Percentiles rank a stretch among this genome's conserved stretches.
These are phyloP conservation scores for Mesoclemmys tuberculata DNA, from an alignment of 2,113 vertebrate species.

Conservation along the genomic window DNA sequence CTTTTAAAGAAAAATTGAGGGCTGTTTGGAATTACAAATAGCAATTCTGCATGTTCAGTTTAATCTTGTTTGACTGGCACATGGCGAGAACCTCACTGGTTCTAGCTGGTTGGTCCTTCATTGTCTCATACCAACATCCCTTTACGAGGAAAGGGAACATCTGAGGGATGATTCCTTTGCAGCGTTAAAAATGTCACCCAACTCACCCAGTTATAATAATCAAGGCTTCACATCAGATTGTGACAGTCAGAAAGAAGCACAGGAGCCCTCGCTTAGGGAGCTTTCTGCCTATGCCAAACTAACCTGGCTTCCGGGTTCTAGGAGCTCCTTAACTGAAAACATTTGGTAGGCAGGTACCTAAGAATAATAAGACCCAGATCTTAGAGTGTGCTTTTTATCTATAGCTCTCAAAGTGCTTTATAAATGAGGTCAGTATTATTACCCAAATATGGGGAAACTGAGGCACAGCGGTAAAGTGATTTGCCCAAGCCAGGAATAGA, in stretches of 20 bases:
- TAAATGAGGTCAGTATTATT: neutral
- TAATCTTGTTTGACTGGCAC: neutral
- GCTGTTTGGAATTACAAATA: conserved; percentile 12
- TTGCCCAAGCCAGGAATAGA: neutral
- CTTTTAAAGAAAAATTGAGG: conserved; percentile 27
- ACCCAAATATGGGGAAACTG: neutral
- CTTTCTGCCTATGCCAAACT: neutral
- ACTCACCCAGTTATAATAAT: fast-evolving
- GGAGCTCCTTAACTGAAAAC: neutral
- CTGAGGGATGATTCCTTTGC: fast-evolving
- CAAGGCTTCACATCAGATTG: fast-evolving
- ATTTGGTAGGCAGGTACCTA: neutral
- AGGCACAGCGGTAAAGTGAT: neutral
- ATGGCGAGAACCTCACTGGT: fast-evolving
- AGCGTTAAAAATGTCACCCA: fast-evolving
- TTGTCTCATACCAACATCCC: neutral
- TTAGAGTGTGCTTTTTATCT: neutral
- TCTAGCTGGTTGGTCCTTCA: neutral
- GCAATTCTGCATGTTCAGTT: neutral
- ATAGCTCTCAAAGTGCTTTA: neutral
- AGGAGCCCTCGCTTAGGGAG: fast-evolving
- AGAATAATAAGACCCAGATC: neutral
- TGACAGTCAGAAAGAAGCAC: neutral
- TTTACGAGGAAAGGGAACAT: fast-evolving
- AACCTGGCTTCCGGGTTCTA: neutral